A percentile compares a stretch with the other conserved stretches of the same genome.
Evolutionary conservation across 2,888 invertebrate species (phyloP).

Genomic region (Tinea pellionella): DNA sequence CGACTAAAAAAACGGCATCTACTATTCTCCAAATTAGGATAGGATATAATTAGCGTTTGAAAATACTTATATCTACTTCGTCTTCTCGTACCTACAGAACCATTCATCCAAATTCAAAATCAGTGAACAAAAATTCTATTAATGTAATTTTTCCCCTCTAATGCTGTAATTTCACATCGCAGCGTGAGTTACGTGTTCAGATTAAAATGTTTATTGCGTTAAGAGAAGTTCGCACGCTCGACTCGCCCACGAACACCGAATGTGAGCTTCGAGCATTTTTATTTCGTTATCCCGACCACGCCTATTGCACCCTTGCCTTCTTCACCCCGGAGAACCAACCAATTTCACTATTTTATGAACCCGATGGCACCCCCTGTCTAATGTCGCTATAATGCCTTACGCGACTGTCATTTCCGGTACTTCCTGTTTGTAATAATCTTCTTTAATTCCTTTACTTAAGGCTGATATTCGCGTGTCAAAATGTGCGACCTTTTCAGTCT

Average conservation of each 20-base stretch:
- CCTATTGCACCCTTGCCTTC: constrained; percentile 32
- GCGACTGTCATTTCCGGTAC: constrained; percentile 57
- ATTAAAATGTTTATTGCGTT: constrained; percentile 70
- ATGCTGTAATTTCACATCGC: constrained; percentile 57
- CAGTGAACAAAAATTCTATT: constrained; percentile 5
- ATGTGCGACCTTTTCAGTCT: constrained; percentile 25
- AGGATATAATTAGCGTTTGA: too few relatives aligned
- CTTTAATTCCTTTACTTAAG: neutral
- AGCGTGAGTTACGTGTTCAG: constrained; percentile 66
- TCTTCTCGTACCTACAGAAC: too few relatives aligned
- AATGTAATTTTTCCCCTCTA: constrained; percentile 28
- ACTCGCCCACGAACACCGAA: constrained; percentile 36
- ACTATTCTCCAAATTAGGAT: too few relatives aligned
- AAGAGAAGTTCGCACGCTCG: constrained; percentile 62
- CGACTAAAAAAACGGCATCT: too few relatives aligned
- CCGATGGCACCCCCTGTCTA: constrained; percentile 54
- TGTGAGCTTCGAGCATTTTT: constrained; percentile 48
- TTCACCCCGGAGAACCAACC: constrained; percentile 31
- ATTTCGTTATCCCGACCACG: constrained; percentile 59
- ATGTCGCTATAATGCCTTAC: constrained; percentile 49
- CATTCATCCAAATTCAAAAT: neutral
- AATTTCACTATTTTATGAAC: constrained; percentile 51
- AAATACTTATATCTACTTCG: too few relatives aligned
- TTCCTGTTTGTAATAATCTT: constrained; percentile 20
- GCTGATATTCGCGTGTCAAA: neutral